Evolutionary conservation across 1,140 invertebrate genomes (phyloP).

Genomic region (Lethrus apterus): DNA sequence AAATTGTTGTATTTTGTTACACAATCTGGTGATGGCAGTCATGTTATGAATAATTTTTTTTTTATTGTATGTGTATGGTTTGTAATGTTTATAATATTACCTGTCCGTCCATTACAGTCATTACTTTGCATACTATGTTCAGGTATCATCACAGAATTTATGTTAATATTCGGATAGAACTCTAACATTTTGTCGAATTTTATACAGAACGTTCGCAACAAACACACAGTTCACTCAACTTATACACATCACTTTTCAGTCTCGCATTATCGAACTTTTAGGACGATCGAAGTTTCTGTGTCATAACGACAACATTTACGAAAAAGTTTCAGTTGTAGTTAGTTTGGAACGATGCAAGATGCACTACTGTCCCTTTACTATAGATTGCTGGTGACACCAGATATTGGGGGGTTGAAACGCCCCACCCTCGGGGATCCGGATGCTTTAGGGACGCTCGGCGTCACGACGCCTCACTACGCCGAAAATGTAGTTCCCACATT

Average conservation of each 20-base stretch:
- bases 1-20: no score
- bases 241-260: constrained; percentile 13
- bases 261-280: neutral
- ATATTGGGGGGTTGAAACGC: constrained; percentile 23
- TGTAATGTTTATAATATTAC: constrained; percentile 34
- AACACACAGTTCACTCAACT: constrained; percentile 14
- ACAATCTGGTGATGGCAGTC: no score
- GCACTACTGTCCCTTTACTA: constrained; percentile 28
- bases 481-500: constrained; percentile 8
- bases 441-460: constrained; percentile 15
- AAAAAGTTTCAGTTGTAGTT: no score
- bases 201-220: neutral
- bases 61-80: no score
- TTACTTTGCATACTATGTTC: constrained; percentile 43
- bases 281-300: constrained; percentile 2
- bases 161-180: constrained; percentile 41
- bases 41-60: no score
- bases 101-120: constrained; percentile 45
- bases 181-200: constrained; percentile 36
- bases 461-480: constrained; percentile 17
- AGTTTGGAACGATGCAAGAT: constrained; percentile 19
- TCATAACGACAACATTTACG: constrained; percentile 11
- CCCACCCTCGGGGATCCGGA: constrained; percentile 22
- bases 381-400: constrained; percentile 29
- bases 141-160: constrained; percentile 44